Evolutionary conservation across 2,113 vertebrate genomes (phyloP), one percentile per base, ranked within the genome.

Genomic region (Tragulus kanchil): DNA sequence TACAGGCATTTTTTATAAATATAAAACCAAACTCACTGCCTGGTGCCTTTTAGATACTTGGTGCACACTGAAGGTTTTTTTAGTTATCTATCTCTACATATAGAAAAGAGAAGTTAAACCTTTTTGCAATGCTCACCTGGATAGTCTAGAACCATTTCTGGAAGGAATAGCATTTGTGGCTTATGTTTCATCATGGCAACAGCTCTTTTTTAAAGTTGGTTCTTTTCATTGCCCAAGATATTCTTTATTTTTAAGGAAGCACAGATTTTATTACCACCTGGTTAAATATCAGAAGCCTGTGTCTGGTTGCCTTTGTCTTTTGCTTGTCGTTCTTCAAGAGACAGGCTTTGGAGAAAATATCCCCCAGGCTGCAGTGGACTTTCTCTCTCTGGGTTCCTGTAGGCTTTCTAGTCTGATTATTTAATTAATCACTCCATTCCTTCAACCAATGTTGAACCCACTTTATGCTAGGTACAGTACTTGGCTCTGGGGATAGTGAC

Each of bases 1-100:
- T 64, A n/a, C 1, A 50, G 67, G 6, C 42, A 1, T 54, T 79
- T 85, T 87, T 95, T 73, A 65, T 67, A 90, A 69, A 56, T 56
- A 42, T 54, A 54, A 56, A 92, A 25, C 14, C 50, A 59, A 73
- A 89, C 42, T 62, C 84, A 85, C 13, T 42, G 69, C n/a, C 59
- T 91, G 42, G 77, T 52, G 11, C 62, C 90, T 96, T 81, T 96
- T 89, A 61, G 83, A 94, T 87, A 91, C 48, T 92, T 54, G 52
- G 8, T 69, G 42, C 28, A 17, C 21, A 15, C 48, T 78, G 56
- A 83, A 26, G 75, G 89, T 45, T n/a, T n/a, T n/a, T n/a, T n/a
- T n/a, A n/a, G 19, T 28, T 6, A n/a, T 79, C 21, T 8, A 15
- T 42, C 77, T 94, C 16, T 5, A 96, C 15, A 8, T 31, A 3